Base-by-base conservation (phyloP, 2,888 invertebrate species). In the Erebia palarica region DNA sequence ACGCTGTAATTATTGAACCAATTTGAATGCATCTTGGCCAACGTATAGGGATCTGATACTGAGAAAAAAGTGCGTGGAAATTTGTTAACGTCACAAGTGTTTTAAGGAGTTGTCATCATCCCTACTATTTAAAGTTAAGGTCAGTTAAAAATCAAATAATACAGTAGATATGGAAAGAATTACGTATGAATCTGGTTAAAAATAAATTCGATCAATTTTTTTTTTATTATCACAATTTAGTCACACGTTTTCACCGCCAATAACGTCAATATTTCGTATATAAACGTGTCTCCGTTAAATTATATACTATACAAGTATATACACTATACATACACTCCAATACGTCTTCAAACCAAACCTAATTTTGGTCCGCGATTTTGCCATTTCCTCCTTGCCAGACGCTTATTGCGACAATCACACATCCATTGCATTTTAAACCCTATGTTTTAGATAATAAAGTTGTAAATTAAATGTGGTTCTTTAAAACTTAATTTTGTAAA, bases 311-410 rank as follows among this genome's bases (percentile, higher is more conserved):
- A 60, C 60, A 59, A 21, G 21, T 47, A 61, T 47, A 36, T 36
- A 59, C 42, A 16, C 9, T 49, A 21, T 63, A 63, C 14, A 72
- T 75, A 68, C 67, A 73, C 59, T 74, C 61, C 73, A 71, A 68
- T 76, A 75, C 77, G 73, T 77, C 75, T 73, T 73, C 76, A 75
- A 76, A 77, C 76, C 76, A 77, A 78, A 79, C 76, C 76, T 77
- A 79, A 79, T 79, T 79, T 76, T 75, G 75, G 75, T 75, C 75
- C 76, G 75, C 76, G 77, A 77, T 78, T 77, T 65, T 71, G 74
- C 75, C 73, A 76, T 78, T 77, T 79, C 78, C 77, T 74, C 65
- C 73, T 74, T 70, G 69, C 69, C 71, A 73, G 75, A 75, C 70
- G 76, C 74, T 75, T 74, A 73, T 76, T 73, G 68, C 66, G 51